A percentile compares a stretch with the other conserved stretches of the same genome.
These are phyloP conservation scores for Mobula birostris DNA, from an alignment of 2,113 vertebrate genomes.

Conservation along the genomic window DNA sequence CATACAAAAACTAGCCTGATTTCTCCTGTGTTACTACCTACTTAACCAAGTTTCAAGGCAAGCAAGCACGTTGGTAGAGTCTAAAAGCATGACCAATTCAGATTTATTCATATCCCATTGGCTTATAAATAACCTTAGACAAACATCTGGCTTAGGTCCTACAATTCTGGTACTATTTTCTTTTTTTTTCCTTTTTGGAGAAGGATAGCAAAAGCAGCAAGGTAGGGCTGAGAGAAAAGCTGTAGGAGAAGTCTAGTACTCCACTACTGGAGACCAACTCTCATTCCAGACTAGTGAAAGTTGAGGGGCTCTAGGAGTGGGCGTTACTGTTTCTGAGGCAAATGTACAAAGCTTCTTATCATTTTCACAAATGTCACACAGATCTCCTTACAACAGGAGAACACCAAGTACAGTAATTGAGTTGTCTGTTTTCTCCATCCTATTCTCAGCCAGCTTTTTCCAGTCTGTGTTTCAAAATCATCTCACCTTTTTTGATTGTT, in stretches of 20 bases:
- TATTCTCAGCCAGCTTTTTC: neutral
- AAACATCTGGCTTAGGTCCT: neutral
- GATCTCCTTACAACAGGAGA: neutral
- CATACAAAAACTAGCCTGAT: neutral
- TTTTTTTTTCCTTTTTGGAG: neutral
- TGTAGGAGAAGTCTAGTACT: neutral
- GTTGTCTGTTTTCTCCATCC: neutral
- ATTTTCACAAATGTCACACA: neutral
- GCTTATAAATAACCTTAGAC: neutral
- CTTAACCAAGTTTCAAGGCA: constrained; percentile 7
- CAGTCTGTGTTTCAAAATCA: neutral
- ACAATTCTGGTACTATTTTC: no score
- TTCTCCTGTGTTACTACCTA: constrained; percentile 31
- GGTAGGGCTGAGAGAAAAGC: no score
- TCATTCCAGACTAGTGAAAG: neutral
- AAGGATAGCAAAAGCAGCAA: neutral
- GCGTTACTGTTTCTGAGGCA: no score
- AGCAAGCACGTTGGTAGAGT: constrained; percentile 1
- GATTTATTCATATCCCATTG: constrained; percentile 2
- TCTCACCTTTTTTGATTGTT: neutral
- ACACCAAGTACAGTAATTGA: neutral
- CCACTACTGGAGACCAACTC: no score
- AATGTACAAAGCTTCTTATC: neutral
- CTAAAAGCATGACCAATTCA: constrained; percentile 27
- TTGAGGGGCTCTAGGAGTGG: neutral